Evolutionary conservation across 2,797 vertebrate species (phyloP).

Genomic region (Pterois miles): DNA sequence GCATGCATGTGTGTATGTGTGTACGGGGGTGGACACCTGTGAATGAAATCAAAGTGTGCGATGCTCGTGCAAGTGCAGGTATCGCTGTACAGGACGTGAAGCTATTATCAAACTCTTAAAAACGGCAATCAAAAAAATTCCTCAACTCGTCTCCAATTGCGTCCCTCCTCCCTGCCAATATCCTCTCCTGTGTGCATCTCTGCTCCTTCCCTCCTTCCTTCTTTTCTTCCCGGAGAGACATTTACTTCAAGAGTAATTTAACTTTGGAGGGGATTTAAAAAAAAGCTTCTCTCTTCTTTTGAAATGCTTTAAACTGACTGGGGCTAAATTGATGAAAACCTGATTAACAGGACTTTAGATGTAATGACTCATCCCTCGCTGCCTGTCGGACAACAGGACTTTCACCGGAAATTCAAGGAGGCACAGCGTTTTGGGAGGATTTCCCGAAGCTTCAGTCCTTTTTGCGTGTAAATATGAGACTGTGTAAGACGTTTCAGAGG

Average conservation of each 20-base stretch:
- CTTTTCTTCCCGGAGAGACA: constrained; percentile 55
- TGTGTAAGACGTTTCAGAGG: constrained; percentile 44
- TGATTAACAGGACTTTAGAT: constrained; percentile 59
- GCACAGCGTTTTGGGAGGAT: not conserved
- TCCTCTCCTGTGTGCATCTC: constrained; percentile 60
- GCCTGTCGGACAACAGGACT: constrained; percentile 54
- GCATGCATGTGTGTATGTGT: constrained; percentile 34
- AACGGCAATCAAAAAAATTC: constrained; percentile 83
- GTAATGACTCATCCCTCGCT: constrained; percentile 48
- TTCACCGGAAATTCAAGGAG: constrained; percentile 34
- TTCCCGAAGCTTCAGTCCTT: constrained; percentile 45
- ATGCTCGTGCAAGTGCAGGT: constrained; percentile 26
- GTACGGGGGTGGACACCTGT: constrained; percentile 21
- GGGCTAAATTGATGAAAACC: constrained; percentile 62
- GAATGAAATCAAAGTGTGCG: constrained; percentile 29
- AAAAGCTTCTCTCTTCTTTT: constrained; percentile 55
- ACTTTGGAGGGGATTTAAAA: constrained; percentile 39
- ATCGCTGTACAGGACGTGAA: constrained; percentile 68
- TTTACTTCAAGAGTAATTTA: constrained; percentile 53
- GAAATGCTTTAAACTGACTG: constrained; percentile 71
- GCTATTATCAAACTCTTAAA: constrained; percentile 78
- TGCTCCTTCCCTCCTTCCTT: constrained; percentile 19
- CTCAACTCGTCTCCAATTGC: constrained; percentile 52
- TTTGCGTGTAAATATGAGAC: constrained; percentile 73
- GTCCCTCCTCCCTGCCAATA: constrained; percentile 44